Evolutionary conservation across 2,797 vertebrate genomes (phyloP).

Genomic region (Astyanax mexicanus): DNA sequence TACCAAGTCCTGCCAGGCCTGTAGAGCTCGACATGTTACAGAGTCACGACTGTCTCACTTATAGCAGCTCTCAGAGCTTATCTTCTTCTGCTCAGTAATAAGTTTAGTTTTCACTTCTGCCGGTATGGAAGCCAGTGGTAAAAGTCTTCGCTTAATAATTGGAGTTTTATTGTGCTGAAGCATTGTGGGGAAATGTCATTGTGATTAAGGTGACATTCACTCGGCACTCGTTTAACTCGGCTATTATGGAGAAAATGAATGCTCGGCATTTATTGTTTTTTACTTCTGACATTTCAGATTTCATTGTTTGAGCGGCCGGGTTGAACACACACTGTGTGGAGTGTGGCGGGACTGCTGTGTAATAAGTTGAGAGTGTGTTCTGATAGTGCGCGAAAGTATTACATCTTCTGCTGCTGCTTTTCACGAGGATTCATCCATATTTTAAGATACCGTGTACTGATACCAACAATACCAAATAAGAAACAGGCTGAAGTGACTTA

Average conservation of each 20-base stretch:
- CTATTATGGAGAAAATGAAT: background rate
- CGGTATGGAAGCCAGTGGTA: background rate
- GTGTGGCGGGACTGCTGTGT: too few relatives aligned
- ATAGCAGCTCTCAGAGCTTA: background rate
- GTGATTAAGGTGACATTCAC: background rate
- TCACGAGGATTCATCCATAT: too few relatives aligned
- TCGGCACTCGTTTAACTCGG: background rate
- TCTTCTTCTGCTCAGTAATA: background rate
- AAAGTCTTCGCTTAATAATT: background rate
- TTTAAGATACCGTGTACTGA: too few relatives aligned
- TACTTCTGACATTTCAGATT: slow-evolving; percentile 5
- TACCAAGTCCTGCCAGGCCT: background rate
- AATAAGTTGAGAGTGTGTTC: background rate
- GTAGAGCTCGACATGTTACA: background rate
- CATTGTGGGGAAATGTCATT: slow-evolving; percentile 1
- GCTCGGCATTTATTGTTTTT: background rate
- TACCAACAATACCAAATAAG: too few relatives aligned
- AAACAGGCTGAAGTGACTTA: too few relatives aligned
- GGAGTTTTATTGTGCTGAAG: background rate
- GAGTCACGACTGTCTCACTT: background rate
- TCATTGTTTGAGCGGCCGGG: background rate
- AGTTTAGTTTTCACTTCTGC: background rate
- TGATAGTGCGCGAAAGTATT: background rate
- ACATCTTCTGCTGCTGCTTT: background rate
- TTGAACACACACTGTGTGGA: background rate